A percentile compares a stretch with the other conserved stretches of the same genome.
phyloP scores from a whole-genome alignment of 2,797 vertebrate genomes.

The Hydrophis major region DNA sequence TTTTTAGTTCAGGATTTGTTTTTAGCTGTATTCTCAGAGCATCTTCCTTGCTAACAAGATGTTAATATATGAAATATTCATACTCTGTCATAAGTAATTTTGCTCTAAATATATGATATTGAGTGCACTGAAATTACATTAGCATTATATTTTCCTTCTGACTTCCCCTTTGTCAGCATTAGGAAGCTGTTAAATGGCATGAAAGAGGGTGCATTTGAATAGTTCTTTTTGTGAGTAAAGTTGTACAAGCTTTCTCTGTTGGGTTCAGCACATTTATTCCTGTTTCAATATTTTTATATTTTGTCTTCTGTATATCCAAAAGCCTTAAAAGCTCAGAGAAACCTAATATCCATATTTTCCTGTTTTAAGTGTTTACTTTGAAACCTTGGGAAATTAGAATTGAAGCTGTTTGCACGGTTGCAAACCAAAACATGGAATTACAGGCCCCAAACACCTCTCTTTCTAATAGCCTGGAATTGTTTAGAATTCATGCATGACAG shows the following conservation, averaged over 20 bases:
- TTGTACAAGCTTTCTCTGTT: constrained; percentile 2
- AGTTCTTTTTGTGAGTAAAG: constrained; percentile 38
- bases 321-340: background rate
- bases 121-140: constrained; percentile 53
- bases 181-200: constrained; percentile 49
- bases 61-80: constrained; percentile 62
- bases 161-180: constrained; percentile 53
- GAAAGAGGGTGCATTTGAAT: constrained; percentile 45
- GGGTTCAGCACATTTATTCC: background rate
- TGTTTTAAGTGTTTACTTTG: background rate
- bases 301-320: background rate
- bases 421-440: background rate
- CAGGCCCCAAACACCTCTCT: background rate
- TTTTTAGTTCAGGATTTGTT: constrained; percentile 11
- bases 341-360: background rate
- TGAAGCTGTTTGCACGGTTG: background rate
- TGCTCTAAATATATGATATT: constrained; percentile 43
- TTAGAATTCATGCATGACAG: background rate
- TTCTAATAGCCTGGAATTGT: background rate
- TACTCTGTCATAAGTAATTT: constrained; percentile 45
- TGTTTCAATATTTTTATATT: background rate
- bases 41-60: constrained; percentile 28
- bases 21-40: constrained; percentile 23
- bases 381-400: background rate
- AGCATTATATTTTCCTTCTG: constrained; percentile 61